Evolutionary conservation across 2,888 invertebrate species (phyloP), one percentile per base, ranked within the genome.

Genomic region (Hyles lineata): DNA sequence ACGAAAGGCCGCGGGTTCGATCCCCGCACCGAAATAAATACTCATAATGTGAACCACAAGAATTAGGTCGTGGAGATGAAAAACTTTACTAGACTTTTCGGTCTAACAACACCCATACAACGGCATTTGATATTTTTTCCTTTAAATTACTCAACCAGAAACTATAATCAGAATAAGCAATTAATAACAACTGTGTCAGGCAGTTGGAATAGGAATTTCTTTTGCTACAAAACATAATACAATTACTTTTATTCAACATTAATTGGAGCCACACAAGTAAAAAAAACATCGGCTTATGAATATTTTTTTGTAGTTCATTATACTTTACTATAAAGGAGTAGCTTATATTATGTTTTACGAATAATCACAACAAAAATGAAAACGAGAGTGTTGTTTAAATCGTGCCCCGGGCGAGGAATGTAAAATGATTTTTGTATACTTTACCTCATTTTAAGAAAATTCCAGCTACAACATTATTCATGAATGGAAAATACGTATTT

Each of bases 351-450:
- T 50, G 35, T 55, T 50, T 67, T 50, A 67, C 21, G 43, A 43
- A 43, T 67, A 71, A 72, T 74, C 70, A 69, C 70, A 75, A 71
- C 63, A 35, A 63, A 62, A 63, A 63, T 35, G 21, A 63, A 63
- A 63, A 63, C 7, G 32, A 50, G 50, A 50, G 50, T 67, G 43
- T 67, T 67, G 50, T 50, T 50, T 63, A 50, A 67, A 67, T 25
- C 21, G 23, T 67, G 67, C 67, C 50, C 17, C 50, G 17, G 50
- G 67, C 67, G 67, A 6, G 23, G 50, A 67, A 67, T 50, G 43
- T 50, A 67, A 67, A 67, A 67, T 67, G 50, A 43, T 67, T 67
- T 67, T 50, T 67, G 43, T 43, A 17, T 25, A 60, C 60, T 17
- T 43, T 67, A 50, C 50, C 23, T 67, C 32, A 67, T 43, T 62